These are phyloP conservation scores for Cataglyphis albicans DNA, from an alignment of 2,888 invertebrate species.

Conservation along the genomic window DNA sequence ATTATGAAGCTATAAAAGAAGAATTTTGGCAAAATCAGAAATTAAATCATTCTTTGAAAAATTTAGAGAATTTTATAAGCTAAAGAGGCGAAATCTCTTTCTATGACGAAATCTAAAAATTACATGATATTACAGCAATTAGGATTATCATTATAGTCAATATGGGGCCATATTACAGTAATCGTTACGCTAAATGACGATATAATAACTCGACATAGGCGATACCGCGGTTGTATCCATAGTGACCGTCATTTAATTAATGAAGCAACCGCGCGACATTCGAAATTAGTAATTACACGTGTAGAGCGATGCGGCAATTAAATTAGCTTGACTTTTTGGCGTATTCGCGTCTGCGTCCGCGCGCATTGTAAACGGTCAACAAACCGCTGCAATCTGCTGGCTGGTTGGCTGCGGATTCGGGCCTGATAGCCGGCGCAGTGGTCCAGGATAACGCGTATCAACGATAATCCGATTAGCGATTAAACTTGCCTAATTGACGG, in stretches of 20 bases:
- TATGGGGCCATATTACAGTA: not conserved
- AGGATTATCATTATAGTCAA: not conserved
- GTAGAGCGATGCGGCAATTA: constrained; percentile 54
- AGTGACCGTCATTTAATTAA: constrained; percentile 39
- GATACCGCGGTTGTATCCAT: not conserved
- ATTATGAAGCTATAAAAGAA: not conserved
- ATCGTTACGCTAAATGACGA: constrained; percentile 5
- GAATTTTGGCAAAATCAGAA: not conserved
- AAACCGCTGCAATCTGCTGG: constrained; percentile 9
- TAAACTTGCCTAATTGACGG: constrained; percentile 76
- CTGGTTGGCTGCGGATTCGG: constrained; percentile 20
- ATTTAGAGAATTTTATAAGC: not conserved
- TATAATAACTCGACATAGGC: not conserved
- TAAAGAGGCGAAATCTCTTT: not conserved
- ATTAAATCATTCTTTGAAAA: not conserved
- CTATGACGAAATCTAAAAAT: not conserved
- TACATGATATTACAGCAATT: not conserved
- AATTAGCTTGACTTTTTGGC: constrained; percentile 69
- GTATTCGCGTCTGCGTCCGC: constrained; percentile 10
- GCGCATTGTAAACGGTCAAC: constrained; percentile 20
- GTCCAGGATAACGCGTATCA: constrained; percentile 68
- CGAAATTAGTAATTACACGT: constrained; percentile 58
- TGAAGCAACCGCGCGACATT: constrained; percentile 27
- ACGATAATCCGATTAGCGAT: constrained; percentile 74
- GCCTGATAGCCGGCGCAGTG: constrained; percentile 47